Evolutionary conservation across 1,140 invertebrate genomes (phyloP).

Genomic region (Babylonia areolata): DNA sequence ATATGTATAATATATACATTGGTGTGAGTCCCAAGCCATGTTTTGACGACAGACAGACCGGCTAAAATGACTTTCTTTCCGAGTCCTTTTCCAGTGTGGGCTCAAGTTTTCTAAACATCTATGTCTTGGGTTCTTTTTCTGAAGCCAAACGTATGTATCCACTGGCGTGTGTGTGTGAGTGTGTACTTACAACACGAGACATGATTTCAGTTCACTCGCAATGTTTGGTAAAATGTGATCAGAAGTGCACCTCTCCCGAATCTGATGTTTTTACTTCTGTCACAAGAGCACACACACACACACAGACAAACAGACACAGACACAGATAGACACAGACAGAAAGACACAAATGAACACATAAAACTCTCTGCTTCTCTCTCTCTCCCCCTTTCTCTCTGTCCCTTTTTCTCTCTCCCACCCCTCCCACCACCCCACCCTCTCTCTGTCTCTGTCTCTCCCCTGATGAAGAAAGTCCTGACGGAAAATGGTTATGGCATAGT

Average conservation of each 20-base stretch:
- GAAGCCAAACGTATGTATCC: too few species aligned
- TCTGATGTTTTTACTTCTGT: too few species aligned
- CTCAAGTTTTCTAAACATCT: background rate
- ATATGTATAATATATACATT: too few species aligned
- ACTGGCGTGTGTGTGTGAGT: too few species aligned
- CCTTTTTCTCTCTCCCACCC: background rate
- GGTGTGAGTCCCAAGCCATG: background rate
- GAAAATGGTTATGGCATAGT: too few species aligned
- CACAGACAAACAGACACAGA: background rate
- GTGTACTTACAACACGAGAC: too few species aligned
- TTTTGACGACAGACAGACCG: background rate
- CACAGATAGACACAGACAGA: background rate
- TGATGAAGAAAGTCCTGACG: too few species aligned
- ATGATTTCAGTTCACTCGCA: background rate
- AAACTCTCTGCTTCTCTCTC: background rate
- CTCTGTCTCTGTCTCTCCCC: too few species aligned
- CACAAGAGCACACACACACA: too few species aligned
- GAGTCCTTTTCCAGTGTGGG: background rate
- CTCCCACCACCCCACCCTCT: too few species aligned
- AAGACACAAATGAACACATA: background rate
- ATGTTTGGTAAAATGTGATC: background rate
- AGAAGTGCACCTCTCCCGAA: background rate
- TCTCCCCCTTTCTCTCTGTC: background rate
- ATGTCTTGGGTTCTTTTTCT: too few species aligned
- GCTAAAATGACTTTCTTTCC: background rate